These are phyloP conservation scores for Drosophila dunni DNA, from an alignment of 1,140 invertebrate genomes.

Conservation along the genomic window DNA sequence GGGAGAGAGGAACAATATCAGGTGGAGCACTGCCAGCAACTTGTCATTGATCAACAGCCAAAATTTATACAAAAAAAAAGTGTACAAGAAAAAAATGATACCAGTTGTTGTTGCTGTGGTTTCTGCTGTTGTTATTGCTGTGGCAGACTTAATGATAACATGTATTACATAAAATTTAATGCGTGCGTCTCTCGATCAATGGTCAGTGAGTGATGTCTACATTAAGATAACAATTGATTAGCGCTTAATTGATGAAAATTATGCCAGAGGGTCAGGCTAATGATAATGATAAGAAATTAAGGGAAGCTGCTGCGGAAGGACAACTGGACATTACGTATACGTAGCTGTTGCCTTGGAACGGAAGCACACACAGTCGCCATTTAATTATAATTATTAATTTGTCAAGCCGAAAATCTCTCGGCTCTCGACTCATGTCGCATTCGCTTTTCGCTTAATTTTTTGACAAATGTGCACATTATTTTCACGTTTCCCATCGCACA, in stretches of 20 bases:
- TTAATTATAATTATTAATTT: conserved; percentile 63
- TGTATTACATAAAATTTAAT: conserved; percentile 69
- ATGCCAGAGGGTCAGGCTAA: conserved; percentile 55
- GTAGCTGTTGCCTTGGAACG: conserved; percentile 13
- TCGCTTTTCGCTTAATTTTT: conserved; percentile 56
- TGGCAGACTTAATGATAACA: conserved; percentile 50
- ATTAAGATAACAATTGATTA: conserved; percentile 74
- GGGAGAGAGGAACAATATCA: conserved; percentile 36
- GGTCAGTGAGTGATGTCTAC: conserved; percentile 66
- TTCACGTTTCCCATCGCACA: background rate
- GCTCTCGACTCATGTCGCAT: conserved; percentile 18
- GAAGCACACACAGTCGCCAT: conserved; percentile 23
- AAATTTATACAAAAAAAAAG: background rate
- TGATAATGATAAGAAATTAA: conserved; percentile 58
- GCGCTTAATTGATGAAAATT: conserved; percentile 70
- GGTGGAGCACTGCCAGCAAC: conserved; percentile 30
- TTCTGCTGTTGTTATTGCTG: conserved; percentile 13
- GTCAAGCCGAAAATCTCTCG: conserved; percentile 16
- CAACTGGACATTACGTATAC: conserved; percentile 21
- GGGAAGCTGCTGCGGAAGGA: conserved; percentile 47
- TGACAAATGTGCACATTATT: conserved; percentile 68
- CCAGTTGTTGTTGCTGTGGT: conserved; percentile 27
- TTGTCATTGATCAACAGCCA: conserved; percentile 61
- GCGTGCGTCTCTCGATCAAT: conserved; percentile 32
- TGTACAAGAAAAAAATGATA: conserved; percentile 8